phyloP scores from a whole-genome alignment of 2,888 invertebrate species.

The Chymomyza amoena region DNA sequence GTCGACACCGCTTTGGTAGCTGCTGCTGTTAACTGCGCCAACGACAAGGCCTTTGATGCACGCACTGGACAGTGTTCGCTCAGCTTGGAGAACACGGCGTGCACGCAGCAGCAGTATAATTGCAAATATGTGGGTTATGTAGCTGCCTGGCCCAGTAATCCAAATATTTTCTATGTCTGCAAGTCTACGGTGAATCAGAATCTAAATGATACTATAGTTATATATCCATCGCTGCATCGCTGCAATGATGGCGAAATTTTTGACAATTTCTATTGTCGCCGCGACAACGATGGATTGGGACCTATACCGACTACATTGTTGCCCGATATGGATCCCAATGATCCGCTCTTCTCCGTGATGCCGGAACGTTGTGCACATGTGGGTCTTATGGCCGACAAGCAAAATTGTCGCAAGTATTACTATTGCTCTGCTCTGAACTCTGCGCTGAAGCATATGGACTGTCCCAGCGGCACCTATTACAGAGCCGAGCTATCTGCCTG shows the following conservation, averaged over 20 bases:
- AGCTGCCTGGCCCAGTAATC: slow-evolving; percentile 75
- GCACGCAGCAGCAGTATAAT: slow-evolving; percentile 69
- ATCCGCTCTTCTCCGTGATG: slow-evolving; percentile 34
- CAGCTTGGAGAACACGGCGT: slow-evolving; percentile 62
- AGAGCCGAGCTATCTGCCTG: slow-evolving; percentile 64
- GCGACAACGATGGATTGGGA: slow-evolving; percentile 4
- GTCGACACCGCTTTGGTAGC: slow-evolving; percentile 75
- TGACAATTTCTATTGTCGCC: slow-evolving; percentile 65
- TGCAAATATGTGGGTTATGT: slow-evolving; percentile 75
- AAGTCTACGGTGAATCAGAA: slow-evolving; percentile 75
- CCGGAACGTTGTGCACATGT: slow-evolving; percentile 47
- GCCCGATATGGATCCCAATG: slow-evolving; percentile 37
- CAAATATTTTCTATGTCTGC: slow-evolving; percentile 78
- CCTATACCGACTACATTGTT: not conserved
- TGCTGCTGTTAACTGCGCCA: slow-evolving; percentile 76
- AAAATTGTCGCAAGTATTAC: slow-evolving; percentile 74
- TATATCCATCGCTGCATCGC: slow-evolving; percentile 77
- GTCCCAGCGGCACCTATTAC: slow-evolving; percentile 73
- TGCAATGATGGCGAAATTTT: slow-evolving; percentile 76
- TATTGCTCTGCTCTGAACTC: slow-evolving; percentile 72
- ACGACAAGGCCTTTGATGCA: slow-evolving; percentile 75
- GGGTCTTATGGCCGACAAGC: slow-evolving; percentile 66
- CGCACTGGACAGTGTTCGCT: slow-evolving; percentile 75
- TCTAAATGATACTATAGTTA: slow-evolving; percentile 64
- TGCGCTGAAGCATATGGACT: slow-evolving; percentile 58